Conservation (phyloP, 2,113 vertebrate genomes). For the Ictalurus punctatus region DNA sequence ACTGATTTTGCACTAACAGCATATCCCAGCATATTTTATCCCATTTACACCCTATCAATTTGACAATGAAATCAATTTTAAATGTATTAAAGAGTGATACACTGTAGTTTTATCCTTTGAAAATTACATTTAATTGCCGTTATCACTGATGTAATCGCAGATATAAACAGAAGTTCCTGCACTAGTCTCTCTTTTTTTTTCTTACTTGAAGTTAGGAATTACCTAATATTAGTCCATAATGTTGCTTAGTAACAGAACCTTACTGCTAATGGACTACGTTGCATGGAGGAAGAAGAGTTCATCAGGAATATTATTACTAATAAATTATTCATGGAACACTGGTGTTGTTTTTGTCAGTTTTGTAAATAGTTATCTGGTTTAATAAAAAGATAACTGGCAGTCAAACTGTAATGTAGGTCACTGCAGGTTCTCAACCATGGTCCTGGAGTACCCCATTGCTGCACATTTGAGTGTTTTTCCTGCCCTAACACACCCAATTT, state of each 20-base stretch:
- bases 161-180: background rate
- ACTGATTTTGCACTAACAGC: background rate
- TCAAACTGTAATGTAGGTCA: background rate
- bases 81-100: background rate
- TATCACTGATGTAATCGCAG: background rate
- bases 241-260: background rate
- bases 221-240: background rate
- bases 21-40: background rate
- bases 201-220: background rate
- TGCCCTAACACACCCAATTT: background rate
- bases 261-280: background rate
- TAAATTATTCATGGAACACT: background rate
- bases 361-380: background rate
- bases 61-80: background rate
- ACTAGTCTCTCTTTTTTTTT: background rate
- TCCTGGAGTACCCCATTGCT: background rate
- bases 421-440: background rate
- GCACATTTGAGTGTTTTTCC: background rate
- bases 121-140: background rate
- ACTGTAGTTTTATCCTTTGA: background rate
- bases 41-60: background rate
- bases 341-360: background rate
- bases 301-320: background rate
- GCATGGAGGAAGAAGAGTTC: background rate
- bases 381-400: background rate